Conservation (phyloP, 2,797 vertebrate genomes). For the Tympanoctomys barrerae region DNA sequence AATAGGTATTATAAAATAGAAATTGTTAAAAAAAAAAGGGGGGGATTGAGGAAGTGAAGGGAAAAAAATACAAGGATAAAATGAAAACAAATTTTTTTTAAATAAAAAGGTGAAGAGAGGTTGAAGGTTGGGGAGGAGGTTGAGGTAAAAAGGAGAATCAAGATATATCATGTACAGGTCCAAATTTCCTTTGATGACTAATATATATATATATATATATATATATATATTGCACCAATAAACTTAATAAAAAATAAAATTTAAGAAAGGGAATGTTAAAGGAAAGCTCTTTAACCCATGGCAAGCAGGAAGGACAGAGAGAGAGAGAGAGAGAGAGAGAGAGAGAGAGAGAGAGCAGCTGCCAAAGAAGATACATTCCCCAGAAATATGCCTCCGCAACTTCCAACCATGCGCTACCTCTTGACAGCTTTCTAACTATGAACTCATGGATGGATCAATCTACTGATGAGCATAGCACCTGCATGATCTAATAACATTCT, state of each 20-base stretch:
- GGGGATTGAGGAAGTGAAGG: no score
- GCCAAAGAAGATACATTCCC: not conserved
- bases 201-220: not conserved
- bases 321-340: not conserved
- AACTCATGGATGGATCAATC: not conserved
- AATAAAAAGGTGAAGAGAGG: not conserved
- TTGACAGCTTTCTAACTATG: not conserved
- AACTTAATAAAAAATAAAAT: not conserved
- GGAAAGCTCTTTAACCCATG: not conserved
- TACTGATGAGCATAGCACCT: not conserved
- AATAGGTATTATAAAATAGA: not conserved
- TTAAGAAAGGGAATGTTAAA: not conserved
- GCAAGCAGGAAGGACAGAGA: not conserved
- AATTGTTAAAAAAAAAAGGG: not conserved
- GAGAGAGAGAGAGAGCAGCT: not conserved
- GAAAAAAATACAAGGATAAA: not conserved
- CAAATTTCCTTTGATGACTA: not conserved
- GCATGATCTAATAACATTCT: not conserved
- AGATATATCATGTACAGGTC: not conserved
- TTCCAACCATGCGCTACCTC: not conserved
- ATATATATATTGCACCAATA: not conserved
- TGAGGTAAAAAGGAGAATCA: not conserved
- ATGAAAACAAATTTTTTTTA: not conserved
- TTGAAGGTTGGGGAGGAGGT: not conserved
- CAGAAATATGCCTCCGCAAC: not conserved